Base-by-base conservation (phyloP, 2,888 invertebrate genomes). In the Spicauda simplicius region DNA sequence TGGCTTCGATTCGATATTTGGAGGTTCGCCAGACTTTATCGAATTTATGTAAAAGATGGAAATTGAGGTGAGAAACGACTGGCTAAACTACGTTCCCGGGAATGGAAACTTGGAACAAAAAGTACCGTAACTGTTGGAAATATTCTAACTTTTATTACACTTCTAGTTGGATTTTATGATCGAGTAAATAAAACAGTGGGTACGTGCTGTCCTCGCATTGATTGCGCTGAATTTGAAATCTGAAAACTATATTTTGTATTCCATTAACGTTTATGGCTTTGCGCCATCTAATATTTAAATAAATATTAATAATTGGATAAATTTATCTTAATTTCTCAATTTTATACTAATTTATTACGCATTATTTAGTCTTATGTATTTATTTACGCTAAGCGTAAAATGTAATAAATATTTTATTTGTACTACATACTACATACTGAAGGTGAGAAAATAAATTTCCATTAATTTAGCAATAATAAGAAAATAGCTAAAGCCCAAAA, bases 11-110 rank as follows among this genome's bases (percentile, higher is more conserved):
- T 77, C 74, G 73, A 76, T 77, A 78, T 77, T 82, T 90, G 90
- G 89, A 83, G 69, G 72, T 68, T 71, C 74, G 89, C 88, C 90
- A 90, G 79, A 77, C 80, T 78, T 87, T 88, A 87, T 87, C 87
- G 86, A 84, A 86, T 87, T 84, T 81, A 84, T 86, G 85, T 85
- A 84, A 86, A 85, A 85, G 83, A 86, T 85, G 83, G 83, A 86
- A 87, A 85, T 87, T 83, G 85, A 87, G 86, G 85, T 87, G 85
- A 82, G 80, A 85, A 83, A 81, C 73, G 80, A 75, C 78, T 77
- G 74, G 70, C 74, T 72, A 75, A 77, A 80, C 76, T 76, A 75
- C 75, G 71, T 69, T 75, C 73, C 71, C 71, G 68, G 68, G 70
- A 73, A 76, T 61, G 68, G 66, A 67, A 68, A 57, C 52, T 54